Evolutionary conservation across 1,140 invertebrate genomes (phyloP).

Genomic region (Manduca sexta): DNA sequence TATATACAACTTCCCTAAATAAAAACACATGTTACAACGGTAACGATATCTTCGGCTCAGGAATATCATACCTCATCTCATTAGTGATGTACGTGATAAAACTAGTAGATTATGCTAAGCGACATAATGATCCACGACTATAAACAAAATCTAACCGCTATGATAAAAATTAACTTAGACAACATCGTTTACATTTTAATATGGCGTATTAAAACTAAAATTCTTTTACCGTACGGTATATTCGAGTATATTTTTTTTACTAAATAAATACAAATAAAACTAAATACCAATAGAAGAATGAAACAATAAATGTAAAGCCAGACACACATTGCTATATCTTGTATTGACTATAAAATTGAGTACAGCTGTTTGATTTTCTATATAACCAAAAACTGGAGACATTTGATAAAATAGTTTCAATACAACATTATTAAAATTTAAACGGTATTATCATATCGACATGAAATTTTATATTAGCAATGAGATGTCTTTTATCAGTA

Average conservation of each 20-base stretch:
- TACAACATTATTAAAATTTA: not conserved
- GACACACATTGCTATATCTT: no score
- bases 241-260: not conserved
- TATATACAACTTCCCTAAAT: not conserved
- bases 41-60: conserved; percentile 2
- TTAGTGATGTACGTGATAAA: conserved; percentile 2
- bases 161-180: conserved; percentile 27
- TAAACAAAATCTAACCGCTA: conserved; percentile 27
- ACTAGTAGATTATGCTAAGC: conserved; percentile 7
- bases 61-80: conserved; percentile 1
- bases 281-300: no score
- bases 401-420: no score
- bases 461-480: conserved; percentile 19
- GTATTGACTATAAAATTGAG: no score
- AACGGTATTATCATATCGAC: conserved; percentile 10
- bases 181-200: no score
- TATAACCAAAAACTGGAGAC: no score
- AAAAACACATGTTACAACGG: not conserved
- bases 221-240: no score
- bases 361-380: no score
- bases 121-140: not conserved
- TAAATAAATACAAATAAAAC: no score
- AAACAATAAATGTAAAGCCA: no score
- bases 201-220: not conserved
- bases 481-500: conserved; percentile 57